phyloP scores from a whole-genome alignment of 2,113 vertebrate genomes.

The Apeltes quadracus region DNA sequence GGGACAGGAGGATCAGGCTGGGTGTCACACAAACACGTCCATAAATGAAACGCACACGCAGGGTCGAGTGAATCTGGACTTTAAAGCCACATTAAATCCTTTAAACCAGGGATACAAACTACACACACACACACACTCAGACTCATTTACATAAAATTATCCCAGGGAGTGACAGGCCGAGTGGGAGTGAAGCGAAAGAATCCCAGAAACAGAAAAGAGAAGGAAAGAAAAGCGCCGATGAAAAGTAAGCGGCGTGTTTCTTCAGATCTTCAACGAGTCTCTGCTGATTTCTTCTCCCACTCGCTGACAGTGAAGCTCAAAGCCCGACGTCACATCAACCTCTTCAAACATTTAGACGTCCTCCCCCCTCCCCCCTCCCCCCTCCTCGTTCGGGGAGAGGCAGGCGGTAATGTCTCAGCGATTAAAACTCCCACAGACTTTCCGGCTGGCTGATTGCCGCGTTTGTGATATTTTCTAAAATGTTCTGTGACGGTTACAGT shows the following conservation, averaged over 20 bases:
- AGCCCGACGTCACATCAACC: constrained; percentile 73
- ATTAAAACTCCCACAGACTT: constrained; percentile 73
- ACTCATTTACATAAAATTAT: background rate
- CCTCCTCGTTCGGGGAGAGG: constrained; percentile 31
- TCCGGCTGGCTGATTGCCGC: no score
- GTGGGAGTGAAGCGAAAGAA: constrained; percentile 11
- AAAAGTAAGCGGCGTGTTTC: constrained; percentile 68
- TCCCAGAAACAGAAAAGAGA: constrained; percentile 19
- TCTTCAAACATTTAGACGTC: constrained; percentile 75
- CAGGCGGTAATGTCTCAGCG: constrained; percentile 47
- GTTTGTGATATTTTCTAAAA: no score
- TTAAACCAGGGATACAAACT: background rate
- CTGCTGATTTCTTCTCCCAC: constrained; percentile 68
- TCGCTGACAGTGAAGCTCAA: constrained; percentile 67
- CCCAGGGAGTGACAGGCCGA: constrained; percentile 2
- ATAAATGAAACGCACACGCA: constrained; percentile 29
- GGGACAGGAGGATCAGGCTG: constrained; percentile 57
- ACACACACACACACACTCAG: background rate
- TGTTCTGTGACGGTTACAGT: no score
- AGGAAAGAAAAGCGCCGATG: constrained; percentile 35
- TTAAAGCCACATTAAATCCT: constrained; percentile 8
- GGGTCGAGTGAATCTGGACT: no score
- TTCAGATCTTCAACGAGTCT: constrained; percentile 69
- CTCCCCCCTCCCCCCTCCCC: background rate
- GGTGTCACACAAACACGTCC: constrained; percentile 30